Evolutionary conservation across 1,140 invertebrate genomes (phyloP), one percentile per base, ranked within the genome.

Genomic region (Drosophila pectinifera): DNA sequence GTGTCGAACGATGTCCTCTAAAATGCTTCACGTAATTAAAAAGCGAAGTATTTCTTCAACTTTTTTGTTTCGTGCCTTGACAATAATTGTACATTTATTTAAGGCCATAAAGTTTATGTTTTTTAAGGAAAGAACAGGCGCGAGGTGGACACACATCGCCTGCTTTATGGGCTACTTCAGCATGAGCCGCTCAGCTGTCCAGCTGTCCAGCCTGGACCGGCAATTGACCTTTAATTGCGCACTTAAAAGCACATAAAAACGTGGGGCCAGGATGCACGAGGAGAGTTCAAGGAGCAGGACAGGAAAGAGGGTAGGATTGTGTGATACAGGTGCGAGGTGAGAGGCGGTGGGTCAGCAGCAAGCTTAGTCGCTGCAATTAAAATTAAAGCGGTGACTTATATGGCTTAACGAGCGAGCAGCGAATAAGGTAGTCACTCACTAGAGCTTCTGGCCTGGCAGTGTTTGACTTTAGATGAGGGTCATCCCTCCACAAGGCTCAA

Each of bases 241-340:
- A 89, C 83, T 88, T 88, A 88, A 88, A 88, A 83, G 84, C 73
- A 83, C 84, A 88, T 88, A 89, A 88, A 86, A 88, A 89, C 83
- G 67, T 80, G 83, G 79, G 84, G 72, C 62, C 69, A 62, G 28
- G 64, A 68, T 68, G 64, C 64, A 67, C 56, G 45, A 43, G 59
- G 45, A 41, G 22, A 41, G 42, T 67, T 28, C 42, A 68, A 39
- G 64, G 43, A 73, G 75, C 69, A 67, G 41, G 46, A 61, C 70
- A 55, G 53, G 73, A 76, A 61, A 39, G 26, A 59, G 34, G 28
- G 28, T 31, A 31, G 8, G 28, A 8, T 8, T 31, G 24, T 49
- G 26, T 34, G 31, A 4, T 18, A n/a, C n/a, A 36, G 34, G 34
- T 36, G 6, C 49, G 16, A 38, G 49, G 20, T 14, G 49, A 6